Conservation (phyloP, 2,888 invertebrate species). For the Eustalomyia histrio region DNA sequence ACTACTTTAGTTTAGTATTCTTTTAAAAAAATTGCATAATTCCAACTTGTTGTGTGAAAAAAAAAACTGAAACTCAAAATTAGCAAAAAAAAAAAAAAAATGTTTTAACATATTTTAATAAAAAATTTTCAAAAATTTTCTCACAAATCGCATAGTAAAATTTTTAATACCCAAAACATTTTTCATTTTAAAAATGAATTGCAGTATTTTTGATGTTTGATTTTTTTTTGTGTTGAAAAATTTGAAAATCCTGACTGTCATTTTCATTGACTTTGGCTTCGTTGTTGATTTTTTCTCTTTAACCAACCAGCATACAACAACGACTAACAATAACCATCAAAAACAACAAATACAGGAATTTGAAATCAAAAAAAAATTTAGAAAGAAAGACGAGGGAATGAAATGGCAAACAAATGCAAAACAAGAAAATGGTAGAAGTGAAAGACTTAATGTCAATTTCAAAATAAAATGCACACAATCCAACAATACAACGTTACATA, state of each 20-base stretch:
- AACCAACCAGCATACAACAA: constrained; percentile 12
- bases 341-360: constrained; percentile 16
- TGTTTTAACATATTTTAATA: too few relatives aligned
- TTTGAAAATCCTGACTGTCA: constrained; percentile 34
- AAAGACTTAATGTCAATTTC: constrained; percentile 58
- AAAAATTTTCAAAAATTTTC: neutral
- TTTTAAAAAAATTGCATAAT: neutral
- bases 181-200: constrained; percentile 38
- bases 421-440: constrained; percentile 19
- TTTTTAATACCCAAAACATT: constrained; percentile 20
- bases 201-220: neutral
- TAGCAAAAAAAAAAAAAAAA: neutral
- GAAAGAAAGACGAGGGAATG: constrained; percentile 4
- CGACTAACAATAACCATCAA: constrained; percentile 11
- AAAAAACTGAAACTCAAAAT: neutral
- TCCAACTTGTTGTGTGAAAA: too few relatives aligned
- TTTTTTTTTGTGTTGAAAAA: constrained; percentile 1
- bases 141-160: neutral
- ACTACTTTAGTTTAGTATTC: too few relatives aligned
- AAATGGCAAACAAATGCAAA: constrained; percentile 49
- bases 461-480: constrained; percentile 48
- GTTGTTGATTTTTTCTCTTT: neutral
- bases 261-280: constrained; percentile 40
- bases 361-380: neutral
- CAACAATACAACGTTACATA: neutral